Conservation (phyloP, 1,140 invertebrate genomes). For the Drosophila tristis region DNA sequence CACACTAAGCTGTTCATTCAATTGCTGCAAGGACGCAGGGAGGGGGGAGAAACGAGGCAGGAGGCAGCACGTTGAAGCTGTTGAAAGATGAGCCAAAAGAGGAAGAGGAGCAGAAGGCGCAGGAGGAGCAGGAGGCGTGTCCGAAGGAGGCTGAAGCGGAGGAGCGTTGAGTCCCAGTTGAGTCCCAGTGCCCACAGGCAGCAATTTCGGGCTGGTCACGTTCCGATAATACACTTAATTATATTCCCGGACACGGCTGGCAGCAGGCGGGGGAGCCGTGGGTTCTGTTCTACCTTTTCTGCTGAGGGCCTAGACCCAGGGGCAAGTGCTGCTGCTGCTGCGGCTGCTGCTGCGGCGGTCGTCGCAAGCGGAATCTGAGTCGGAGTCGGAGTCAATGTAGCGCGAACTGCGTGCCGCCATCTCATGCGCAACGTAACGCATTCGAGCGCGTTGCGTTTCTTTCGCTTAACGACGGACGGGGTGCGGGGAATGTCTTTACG, state of each 20-base stretch:
- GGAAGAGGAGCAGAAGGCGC: no score
- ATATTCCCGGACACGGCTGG: slow-evolving; percentile 36
- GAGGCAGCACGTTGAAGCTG: no score
- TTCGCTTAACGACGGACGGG: slow-evolving; percentile 4
- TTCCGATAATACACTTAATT: slow-evolving; percentile 79
- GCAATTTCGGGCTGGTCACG: slow-evolving; percentile 76
- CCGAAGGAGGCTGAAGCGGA: not conserved
- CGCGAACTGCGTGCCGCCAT: slow-evolving; percentile 81
- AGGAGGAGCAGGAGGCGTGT: no score
- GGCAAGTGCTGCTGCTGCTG: slow-evolving; percentile 44
- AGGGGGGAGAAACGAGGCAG: not conserved
- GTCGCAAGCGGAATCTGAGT: no score
- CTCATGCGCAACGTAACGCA: slow-evolving; percentile 76
- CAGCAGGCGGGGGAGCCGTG: not conserved
- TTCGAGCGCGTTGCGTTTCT: slow-evolving; percentile 61
- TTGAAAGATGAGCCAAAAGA: no score
- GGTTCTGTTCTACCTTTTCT: slow-evolving; percentile 54
- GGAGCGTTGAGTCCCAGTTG: not conserved
- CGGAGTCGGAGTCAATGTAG: slow-evolving; percentile 74
- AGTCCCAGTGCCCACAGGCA: slow-evolving; percentile 44
- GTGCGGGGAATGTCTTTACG: slow-evolving; percentile 19
- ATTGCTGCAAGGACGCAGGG: slow-evolving; percentile 37
- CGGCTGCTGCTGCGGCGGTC: no score
- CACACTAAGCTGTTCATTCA: slow-evolving; percentile 73
- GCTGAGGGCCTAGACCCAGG: slow-evolving; percentile 59